These are phyloP conservation scores for Hofmannophila pseudospretella DNA, from an alignment of 2,888 invertebrate genomes.

Conservation along the genomic window DNA sequence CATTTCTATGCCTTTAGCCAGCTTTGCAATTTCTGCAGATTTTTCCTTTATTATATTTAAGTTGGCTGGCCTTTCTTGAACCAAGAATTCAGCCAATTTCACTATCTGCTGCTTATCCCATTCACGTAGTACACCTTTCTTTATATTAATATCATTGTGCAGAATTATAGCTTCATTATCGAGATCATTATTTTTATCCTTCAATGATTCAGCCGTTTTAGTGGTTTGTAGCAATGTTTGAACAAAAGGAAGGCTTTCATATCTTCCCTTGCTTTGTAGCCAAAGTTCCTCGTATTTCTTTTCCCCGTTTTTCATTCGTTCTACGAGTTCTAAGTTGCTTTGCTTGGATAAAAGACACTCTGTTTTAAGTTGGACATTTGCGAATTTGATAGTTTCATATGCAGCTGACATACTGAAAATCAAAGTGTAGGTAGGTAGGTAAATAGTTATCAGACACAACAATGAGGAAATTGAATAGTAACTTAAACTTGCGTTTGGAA, in stretches of 20 bases:
- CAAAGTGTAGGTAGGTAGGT: no score
- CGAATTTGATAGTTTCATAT: conserved; percentile 41
- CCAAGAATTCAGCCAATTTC: conserved; percentile 46
- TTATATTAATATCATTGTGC: conserved; percentile 29
- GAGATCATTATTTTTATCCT: conserved; percentile 29
- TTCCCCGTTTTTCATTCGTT: conserved; percentile 37
- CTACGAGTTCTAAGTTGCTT: conserved; percentile 31
- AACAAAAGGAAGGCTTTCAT: conserved; percentile 53
- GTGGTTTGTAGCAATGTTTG: conserved; percentile 35
- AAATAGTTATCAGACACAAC: no score
- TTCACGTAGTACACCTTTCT: conserved; percentile 24
- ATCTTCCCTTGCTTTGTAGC: conserved; percentile 44
- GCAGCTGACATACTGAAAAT: not conserved
- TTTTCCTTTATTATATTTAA: conserved; percentile 32
- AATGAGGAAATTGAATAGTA: no score
- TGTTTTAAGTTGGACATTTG: conserved; percentile 51
- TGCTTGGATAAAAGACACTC: conserved; percentile 44
- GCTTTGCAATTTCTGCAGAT: conserved; percentile 23
- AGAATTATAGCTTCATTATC: conserved; percentile 31
- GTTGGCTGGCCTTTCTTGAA: conserved; percentile 36
- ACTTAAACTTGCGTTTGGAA: no score
- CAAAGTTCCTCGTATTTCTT: conserved; percentile 55
- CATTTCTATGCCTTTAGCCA: conserved; percentile 27
- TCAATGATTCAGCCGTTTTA: conserved; percentile 26
- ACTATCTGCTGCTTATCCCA: conserved; percentile 38